Conservation (phyloP, 2,888 invertebrate species). For the Drosophila parthenogenetica region DNA sequence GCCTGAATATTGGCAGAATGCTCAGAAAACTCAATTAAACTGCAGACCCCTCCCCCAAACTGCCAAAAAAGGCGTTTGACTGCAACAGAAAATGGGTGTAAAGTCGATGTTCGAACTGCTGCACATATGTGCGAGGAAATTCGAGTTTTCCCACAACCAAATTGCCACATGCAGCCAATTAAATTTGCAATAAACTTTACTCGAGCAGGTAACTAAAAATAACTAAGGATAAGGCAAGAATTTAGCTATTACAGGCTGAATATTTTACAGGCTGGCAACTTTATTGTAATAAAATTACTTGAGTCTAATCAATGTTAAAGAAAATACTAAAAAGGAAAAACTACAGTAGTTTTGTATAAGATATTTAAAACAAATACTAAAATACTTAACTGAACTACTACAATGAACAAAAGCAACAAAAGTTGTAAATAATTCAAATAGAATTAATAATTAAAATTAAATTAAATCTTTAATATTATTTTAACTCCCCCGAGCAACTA, state of each 20-base stretch:
- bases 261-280: too few relatives aligned
- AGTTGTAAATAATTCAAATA: too few relatives aligned
- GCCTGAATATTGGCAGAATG: slow-evolving; percentile 25
- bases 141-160: slow-evolving; percentile 8
- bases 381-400: too few relatives aligned
- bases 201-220: slow-evolving; percentile 28
- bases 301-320: too few relatives aligned
- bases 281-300: too few relatives aligned
- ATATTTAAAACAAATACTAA: too few relatives aligned
- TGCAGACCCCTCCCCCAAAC: slow-evolving; percentile 8
- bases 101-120: slow-evolving; percentile 16
- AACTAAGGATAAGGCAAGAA: slow-evolving; percentile 38
- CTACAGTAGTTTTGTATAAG: too few relatives aligned
- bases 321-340: too few relatives aligned
- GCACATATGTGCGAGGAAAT: background rate
- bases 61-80: background rate
- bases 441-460: too few relatives aligned
- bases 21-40: slow-evolving; percentile 70
- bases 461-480: too few relatives aligned
- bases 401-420: too few relatives aligned
- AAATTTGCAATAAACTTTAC: slow-evolving; percentile 58
- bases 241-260: slow-evolving; percentile 11
- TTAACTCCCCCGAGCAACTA: slow-evolving; percentile 4
- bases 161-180: slow-evolving; percentile 54
- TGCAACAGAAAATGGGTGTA: background rate